Percentiles rank a stretch among this genome's conserved stretches.
Evolutionary conservation across 2,888 invertebrate genomes (phyloP).

Genomic region (Ceriagrion tenellum): DNA sequence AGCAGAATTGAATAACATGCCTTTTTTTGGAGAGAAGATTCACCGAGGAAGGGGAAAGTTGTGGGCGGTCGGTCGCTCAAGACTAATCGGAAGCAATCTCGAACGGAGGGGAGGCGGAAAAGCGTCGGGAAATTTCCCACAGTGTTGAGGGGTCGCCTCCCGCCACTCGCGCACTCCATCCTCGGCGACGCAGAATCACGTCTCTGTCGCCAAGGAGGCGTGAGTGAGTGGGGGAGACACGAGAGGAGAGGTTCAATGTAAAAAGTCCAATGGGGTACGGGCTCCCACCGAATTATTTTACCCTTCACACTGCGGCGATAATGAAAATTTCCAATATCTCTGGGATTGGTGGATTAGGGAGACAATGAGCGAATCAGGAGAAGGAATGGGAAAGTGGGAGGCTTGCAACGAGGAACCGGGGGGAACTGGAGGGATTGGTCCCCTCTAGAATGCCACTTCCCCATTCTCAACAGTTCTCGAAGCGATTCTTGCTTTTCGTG

Average conservation of each 20-base stretch:
- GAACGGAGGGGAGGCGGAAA: not conserved
- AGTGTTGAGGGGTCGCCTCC: not conserved
- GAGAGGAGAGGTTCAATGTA: not conserved
- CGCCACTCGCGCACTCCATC: not conserved
- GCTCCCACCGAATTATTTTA: not conserved
- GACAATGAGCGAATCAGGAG: not conserved
- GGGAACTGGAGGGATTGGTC: no score
- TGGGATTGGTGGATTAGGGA: no score
- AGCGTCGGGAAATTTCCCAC: not conserved
- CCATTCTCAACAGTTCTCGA: no score
- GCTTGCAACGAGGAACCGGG: not conserved
- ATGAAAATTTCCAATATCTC: not conserved
- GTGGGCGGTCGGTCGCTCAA: not conserved
- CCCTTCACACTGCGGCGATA: not conserved
- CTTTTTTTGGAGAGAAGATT: not conserved
- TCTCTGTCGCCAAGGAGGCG: not conserved
- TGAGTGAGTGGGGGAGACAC: no score
- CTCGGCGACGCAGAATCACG: not conserved
- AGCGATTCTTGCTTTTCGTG: no score
- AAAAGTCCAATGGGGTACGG: not conserved
- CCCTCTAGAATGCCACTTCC: no score
- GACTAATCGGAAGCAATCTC: conserved; percentile 2
- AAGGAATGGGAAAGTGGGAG: not conserved
- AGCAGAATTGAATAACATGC: not conserved
- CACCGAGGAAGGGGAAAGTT: not conserved